Base-by-base conservation (phyloP, 1,140 invertebrate genomes). In the Megalopta genalis region DNA sequence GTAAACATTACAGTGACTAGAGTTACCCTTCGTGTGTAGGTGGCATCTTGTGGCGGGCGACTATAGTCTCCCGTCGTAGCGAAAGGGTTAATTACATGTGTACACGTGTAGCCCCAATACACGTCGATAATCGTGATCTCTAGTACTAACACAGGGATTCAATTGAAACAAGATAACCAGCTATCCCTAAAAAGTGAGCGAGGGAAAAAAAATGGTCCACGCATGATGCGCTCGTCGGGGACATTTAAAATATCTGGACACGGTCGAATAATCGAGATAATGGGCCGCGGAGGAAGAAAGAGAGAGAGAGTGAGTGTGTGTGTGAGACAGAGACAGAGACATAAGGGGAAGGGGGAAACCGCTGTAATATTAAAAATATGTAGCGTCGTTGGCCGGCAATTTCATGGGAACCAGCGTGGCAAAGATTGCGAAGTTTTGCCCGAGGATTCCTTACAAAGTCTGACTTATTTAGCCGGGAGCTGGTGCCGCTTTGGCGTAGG, bases 401-500 rank as follows among this genome's bases (percentile, higher is more conserved):
- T 80, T 67, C 70, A 66, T 66, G 49, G 60, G 32, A 42, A 32
- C 39, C 66, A 59, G 74, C 62, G 77, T 67, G 67, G 78, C 46
- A 72, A 88, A 89, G 85, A 89, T 90, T 88, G 86, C 83, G 69
- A 89, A 88, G 88, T 91, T 91, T 89, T 66, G 77, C 85, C 67
- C 3, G 86, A 80, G 82, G 88, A 92, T 91, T 91, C 86, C 86
- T 90, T 88, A 86, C 86, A 91, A 89, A 91, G 87, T 88, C 88
- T 89, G 90, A 91, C 90, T 92, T 91, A 91, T 91, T 92, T 91
- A 91, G 87, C 87, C 87, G 66, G 67, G 68, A 86, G 85, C 75
- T 27, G 27, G 63, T 62, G n/a, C 37, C 37, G 60, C 74, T 66
- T 63, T 57, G 46, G 71, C 77, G 63, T 25, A 6, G 25, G 25